These are phyloP conservation scores for Tupiocoris notatus DNA, from an alignment of 2,888 invertebrate species.

Conservation along the genomic window DNA sequence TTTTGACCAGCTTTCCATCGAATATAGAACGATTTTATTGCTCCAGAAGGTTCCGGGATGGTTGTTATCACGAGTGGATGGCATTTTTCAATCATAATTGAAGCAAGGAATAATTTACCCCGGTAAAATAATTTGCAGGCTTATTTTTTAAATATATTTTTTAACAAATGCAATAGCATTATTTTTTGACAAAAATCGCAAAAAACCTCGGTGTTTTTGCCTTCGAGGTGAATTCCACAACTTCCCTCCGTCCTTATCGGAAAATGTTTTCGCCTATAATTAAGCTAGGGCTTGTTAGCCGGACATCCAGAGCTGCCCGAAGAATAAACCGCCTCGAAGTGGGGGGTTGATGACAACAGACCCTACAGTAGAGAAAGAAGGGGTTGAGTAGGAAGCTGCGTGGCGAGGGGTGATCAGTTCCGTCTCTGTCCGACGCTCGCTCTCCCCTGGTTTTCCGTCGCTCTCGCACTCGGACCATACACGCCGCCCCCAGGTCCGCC, in stretches of 20 bases:
- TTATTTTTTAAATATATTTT: no score
- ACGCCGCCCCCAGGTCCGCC: slow-evolving; percentile 40
- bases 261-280: slow-evolving; percentile 28
- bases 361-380: not conserved
- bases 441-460: not conserved
- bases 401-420: not conserved
- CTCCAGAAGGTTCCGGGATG: no score
- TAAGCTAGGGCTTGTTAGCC: not conserved
- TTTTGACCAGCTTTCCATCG: no score
- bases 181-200: not conserved
- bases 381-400: slow-evolving; percentile 9
- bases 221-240: no score
- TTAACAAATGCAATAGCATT: not conserved
- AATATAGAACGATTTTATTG: no score
- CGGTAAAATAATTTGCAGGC: no score
- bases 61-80: no score
- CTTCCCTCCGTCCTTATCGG: not conserved
- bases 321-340: not conserved
- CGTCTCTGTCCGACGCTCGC: not conserved
- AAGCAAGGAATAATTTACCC: no score
- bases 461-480: not conserved
- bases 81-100: no score
- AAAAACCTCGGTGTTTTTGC: not conserved
- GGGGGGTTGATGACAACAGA: slow-evolving; percentile 22
- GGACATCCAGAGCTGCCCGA: not conserved